phyloP scores from a whole-genome alignment of 2,113 vertebrate genomes.

The Elachura formosa region DNA sequence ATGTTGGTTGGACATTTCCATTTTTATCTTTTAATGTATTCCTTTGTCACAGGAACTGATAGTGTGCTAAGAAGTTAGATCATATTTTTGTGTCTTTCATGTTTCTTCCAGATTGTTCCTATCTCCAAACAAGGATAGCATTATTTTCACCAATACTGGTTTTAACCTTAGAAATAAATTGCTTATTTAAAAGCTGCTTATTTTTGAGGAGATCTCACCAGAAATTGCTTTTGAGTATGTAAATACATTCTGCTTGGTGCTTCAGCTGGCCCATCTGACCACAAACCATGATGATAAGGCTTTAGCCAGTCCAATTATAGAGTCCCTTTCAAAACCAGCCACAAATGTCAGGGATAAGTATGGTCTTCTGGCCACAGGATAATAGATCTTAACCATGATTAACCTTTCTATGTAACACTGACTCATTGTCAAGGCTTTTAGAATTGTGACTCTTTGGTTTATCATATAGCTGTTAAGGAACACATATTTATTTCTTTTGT shows the following conservation, averaged over 20 bases:
- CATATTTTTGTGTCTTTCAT: background rate
- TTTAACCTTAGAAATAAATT: background rate
- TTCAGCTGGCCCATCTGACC: constrained; percentile 36
- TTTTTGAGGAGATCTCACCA: background rate
- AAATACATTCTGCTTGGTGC: background rate
- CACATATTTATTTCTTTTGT: background rate
- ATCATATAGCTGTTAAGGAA: background rate
- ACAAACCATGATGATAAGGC: constrained; percentile 66
- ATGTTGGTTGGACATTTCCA: background rate
- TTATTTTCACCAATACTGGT: background rate
- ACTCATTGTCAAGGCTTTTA: background rate
- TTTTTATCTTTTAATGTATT: background rate
- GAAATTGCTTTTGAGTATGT: background rate
- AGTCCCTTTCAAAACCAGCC: constrained; percentile 42
- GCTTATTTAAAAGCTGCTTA: background rate
- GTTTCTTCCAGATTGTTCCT: background rate
- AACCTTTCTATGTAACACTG: background rate
- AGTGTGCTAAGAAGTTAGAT: background rate
- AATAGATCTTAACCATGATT: constrained; percentile 34
- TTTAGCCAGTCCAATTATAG: constrained; percentile 7
- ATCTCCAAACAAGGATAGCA: background rate
- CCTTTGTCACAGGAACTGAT: background rate
- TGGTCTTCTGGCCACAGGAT: constrained; percentile 52
- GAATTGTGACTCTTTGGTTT: background rate
- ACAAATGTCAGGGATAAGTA: constrained; percentile 51